Base-by-base conservation (phyloP, 1,140 invertebrate genomes). In the Rhyzopertha dominica region DNA sequence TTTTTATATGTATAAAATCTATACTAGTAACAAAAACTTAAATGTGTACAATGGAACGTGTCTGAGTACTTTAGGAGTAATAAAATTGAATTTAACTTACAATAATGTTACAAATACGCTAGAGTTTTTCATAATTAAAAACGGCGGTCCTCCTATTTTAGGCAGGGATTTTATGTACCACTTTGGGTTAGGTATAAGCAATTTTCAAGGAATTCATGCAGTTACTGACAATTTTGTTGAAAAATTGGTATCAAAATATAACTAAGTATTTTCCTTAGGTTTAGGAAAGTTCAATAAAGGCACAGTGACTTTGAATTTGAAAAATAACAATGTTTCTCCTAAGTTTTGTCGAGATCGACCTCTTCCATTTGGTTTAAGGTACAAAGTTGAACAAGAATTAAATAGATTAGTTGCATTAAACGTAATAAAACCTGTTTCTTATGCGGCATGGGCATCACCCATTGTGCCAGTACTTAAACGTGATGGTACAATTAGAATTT, bases 291-390 rank as follows among this genome's bases (percentile, higher is more conserved):
- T 43, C 18, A 44, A 44, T 37, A 44, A 44, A 37, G n/a, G 14
- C 10, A 25, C n/a, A 44, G 8, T 37, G 4, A 17, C 22, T 19
- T 37, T 44, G 12, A 23, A 37, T 18, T 35, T 44, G 16, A 44
- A 37, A 37, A 22, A 37, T 37, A 4, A n/a, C 12, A n/a, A 34
- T n/a, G 51, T 41, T 12, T 46, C 35, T 23, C 60, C 59, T 31
- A 56, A 58, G 37, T 63, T 60, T 46, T 36, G 53, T 14, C 45
- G 47, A 41, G 36, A 53, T 26, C 40, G 63, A 16, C 52, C 54
- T 31, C 44, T 65, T 19, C 53, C 55, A 7, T 59, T 54, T 47
- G 55, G 56, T 5, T 41, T 61, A 22, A 39, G 46, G 13, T 26
- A 36, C 5, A 46, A 44, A 38, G 56, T 64, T 1, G 58, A 62